Percentiles rank a stretch among this genome's conserved stretches.
Evolutionary conservation across 2,113 vertebrate species (phyloP).

Genomic region (Vicugna pacos): DNA sequence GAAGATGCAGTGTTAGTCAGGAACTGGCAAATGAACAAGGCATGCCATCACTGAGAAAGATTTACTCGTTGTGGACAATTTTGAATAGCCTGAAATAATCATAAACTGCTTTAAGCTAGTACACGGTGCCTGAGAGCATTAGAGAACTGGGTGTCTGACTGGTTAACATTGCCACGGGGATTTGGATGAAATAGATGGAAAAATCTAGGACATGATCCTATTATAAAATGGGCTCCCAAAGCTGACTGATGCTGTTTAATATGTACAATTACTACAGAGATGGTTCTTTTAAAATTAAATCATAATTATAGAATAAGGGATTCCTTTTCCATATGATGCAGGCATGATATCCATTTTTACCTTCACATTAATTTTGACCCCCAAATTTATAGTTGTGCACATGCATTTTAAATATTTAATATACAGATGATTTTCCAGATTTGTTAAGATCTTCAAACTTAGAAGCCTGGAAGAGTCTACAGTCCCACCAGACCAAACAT

Average conservation of each 20-base stretch:
- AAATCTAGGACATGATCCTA: neutral
- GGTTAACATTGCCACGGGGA: neutral
- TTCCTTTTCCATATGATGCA: neutral
- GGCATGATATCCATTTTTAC: neutral
- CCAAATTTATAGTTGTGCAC: neutral
- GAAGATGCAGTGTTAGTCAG: neutral
- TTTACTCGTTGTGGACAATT: conserved; percentile 16
- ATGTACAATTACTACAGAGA: neutral
- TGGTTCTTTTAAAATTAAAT: neutral
- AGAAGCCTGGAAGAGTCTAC: neutral
- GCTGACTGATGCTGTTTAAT: neutral
- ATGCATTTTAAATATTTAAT: conserved; percentile 27
- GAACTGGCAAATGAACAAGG: conserved; percentile 1
- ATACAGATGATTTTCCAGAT: neutral
- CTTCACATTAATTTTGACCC: conserved; percentile 2
- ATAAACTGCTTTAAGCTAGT: neutral
- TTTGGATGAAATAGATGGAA: conserved; percentile 18
- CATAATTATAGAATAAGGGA: neutral
- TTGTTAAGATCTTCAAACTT: neutral
- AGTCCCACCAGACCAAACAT: neutral
- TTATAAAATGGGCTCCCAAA: neutral
- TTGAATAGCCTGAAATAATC: conserved; percentile 21
- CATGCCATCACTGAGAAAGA: neutral
- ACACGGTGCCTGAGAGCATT: neutral
- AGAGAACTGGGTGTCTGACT: neutral